Evolutionary conservation across 2,113 vertebrate species (phyloP).

Genomic region (Brachirus orientalis): DNA sequence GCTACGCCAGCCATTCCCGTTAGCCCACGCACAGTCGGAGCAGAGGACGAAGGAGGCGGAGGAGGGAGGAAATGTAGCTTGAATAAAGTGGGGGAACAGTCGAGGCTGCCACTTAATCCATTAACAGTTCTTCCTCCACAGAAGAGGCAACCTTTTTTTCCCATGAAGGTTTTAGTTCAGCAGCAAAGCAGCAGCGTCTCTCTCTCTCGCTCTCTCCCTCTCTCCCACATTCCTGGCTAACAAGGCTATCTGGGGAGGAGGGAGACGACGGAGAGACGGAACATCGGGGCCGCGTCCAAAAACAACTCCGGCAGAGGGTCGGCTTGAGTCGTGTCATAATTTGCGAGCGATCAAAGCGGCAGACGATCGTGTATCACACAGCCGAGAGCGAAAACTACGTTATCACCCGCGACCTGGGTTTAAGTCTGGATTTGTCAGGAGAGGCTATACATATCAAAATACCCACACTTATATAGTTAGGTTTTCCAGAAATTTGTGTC

Average conservation of each 20-base stretch:
- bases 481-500: background rate
- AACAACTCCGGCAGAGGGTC: conserved; percentile 41
- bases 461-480: no score
- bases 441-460: no score
- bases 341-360: conserved; percentile 61
- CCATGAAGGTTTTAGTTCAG: conserved; percentile 71
- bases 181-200: conserved; percentile 59
- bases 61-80: background rate
- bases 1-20: conserved; percentile 65
- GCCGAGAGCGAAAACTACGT: conserved; percentile 52
- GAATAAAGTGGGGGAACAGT: conserved; percentile 53
- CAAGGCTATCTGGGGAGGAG: conserved; percentile 34
- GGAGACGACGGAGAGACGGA: conserved; percentile 42
- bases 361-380: conserved; percentile 54
- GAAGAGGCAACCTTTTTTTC: conserved; percentile 64
- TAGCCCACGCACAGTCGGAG: conserved; percentile 52
- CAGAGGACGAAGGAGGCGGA: background rate
- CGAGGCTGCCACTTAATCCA: conserved; percentile 68
- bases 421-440: conserved; percentile 36
- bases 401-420: conserved; percentile 20
- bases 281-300: conserved; percentile 39
- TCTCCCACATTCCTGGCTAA: conserved; percentile 61
- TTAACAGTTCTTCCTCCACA: conserved; percentile 55
- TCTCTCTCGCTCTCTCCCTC: no score
- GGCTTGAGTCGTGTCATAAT: conserved; percentile 34